Conservation (phyloP, 1,140 invertebrate genomes). For the Ceratitis capitata region DNA sequence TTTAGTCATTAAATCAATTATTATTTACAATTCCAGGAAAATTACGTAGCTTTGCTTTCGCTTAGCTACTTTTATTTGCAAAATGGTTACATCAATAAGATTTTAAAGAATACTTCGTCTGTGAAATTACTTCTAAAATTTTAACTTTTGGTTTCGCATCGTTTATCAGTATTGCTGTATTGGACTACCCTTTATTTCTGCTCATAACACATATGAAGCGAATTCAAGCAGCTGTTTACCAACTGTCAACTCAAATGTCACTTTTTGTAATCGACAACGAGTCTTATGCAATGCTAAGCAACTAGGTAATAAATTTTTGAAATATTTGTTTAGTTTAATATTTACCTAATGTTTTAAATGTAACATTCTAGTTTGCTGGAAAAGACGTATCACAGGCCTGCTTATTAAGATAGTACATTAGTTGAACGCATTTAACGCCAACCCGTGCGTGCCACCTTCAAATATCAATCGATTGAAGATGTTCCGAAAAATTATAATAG, state of each 20-base stretch:
- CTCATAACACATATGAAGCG: neutral
- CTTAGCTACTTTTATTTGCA: no score
- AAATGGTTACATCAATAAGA: no score
- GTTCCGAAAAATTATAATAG: constrained; percentile 47
- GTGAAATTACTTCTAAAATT: no score
- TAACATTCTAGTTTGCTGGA: neutral
- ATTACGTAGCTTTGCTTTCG: no score
- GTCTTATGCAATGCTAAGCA: constrained; percentile 24
- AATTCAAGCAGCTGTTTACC: constrained; percentile 24
- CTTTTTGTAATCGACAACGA: neutral
- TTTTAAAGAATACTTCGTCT: no score
- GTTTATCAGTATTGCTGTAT: neutral
- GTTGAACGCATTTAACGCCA: neutral
- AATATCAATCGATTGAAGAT: constrained; percentile 43
- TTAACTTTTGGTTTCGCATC: no score
- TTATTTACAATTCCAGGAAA: no score
- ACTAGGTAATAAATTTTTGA: neutral
- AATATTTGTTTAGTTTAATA: neutral
- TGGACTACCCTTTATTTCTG: neutral
- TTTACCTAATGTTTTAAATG: neutral
- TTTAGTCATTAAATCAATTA: no score
- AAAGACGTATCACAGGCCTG: neutral
- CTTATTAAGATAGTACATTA: neutral
- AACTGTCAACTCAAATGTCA: neutral
- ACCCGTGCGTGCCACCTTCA: neutral